Conservation (phyloP, 2,113 vertebrate genomes). For the Phyllopteryx taeniolatus region DNA sequence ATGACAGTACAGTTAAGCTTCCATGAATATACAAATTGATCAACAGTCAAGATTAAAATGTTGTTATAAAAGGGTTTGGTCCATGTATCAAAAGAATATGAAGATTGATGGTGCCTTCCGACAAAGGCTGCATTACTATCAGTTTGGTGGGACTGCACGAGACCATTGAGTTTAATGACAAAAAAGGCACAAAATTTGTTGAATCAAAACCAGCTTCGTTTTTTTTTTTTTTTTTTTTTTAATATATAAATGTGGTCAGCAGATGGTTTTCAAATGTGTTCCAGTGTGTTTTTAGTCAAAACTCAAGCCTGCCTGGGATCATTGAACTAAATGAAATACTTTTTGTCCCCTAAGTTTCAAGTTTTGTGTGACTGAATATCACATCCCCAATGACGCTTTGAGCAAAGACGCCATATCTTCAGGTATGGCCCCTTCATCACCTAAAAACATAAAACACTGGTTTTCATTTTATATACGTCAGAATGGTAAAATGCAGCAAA, state of each 20-base stretch:
- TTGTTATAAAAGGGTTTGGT: background rate
- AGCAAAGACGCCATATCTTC: slow-evolving; percentile 92
- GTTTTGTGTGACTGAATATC: slow-evolving; percentile 45
- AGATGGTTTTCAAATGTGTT: slow-evolving; percentile 35
- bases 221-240: too few species aligned
- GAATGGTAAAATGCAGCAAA: background rate
- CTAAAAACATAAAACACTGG: slow-evolving; percentile 66
- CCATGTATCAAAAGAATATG: background rate
- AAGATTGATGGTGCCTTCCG: background rate
- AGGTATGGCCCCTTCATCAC: slow-evolving; percentile 82
- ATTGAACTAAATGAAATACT: slow-evolving; percentile 6
- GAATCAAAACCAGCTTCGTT: background rate
- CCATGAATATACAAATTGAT: background rate
- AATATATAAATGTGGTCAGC: slow-evolving; percentile 20
- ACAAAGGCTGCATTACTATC: slow-evolving; percentile 2
- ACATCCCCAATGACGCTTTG: slow-evolving; percentile 91
- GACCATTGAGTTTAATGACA: background rate
- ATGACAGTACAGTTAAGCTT: background rate
- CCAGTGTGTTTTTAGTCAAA: slow-evolving; percentile 22
- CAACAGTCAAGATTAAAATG: background rate
- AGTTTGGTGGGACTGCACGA: background rate
- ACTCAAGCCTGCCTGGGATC: slow-evolving; percentile 27
- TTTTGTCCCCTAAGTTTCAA: background rate
- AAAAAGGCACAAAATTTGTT: slow-evolving; percentile 3
- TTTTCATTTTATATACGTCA: background rate